Evolutionary conservation across 2,797 vertebrate genomes (phyloP).

Genomic region (Triplophysa yarkandensis): DNA sequence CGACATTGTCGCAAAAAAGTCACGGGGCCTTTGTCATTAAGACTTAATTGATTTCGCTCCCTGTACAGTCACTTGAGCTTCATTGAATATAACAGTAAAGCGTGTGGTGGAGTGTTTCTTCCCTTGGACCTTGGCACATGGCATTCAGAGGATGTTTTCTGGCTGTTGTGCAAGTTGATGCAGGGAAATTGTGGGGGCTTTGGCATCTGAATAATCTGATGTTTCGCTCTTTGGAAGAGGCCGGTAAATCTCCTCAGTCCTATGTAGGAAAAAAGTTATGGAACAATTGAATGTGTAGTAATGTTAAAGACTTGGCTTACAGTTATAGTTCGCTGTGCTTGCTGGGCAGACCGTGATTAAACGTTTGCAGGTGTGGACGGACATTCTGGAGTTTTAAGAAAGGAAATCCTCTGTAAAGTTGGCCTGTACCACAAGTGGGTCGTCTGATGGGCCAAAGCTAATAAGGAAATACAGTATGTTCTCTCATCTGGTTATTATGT

Average conservation of each 20-base stretch:
- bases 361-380: slow-evolving; percentile 33
- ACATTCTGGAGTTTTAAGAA: slow-evolving; percentile 13
- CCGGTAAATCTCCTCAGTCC: not conserved
- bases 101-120: not conserved
- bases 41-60: slow-evolving; percentile 41
- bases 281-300: slow-evolving; percentile 21
- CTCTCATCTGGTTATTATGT: not conserved
- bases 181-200: slow-evolving; percentile 10
- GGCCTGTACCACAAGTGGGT: not conserved
- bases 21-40: slow-evolving; percentile 28
- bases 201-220: not conserved
- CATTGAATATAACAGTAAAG: slow-evolving; percentile 26
- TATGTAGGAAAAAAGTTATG: not conserved
- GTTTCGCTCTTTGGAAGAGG: not conserved
- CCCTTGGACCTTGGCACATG: not conserved
- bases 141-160: slow-evolving; percentile 18
- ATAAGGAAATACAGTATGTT: slow-evolving; percentile 4
- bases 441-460: slow-evolving; percentile 15
- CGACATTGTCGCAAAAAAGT: slow-evolving; percentile 31
- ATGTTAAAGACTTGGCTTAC: slow-evolving; percentile 12
- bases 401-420: slow-evolving; percentile 15
- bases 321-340: not conserved
- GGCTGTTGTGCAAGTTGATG: slow-evolving; percentile 13
- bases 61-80: slow-evolving; percentile 10
- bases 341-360: slow-evolving; percentile 8